These are phyloP conservation scores for Dissostichus mawsoni DNA, from an alignment of 2,113 vertebrate genomes.

Conservation along the genomic window DNA sequence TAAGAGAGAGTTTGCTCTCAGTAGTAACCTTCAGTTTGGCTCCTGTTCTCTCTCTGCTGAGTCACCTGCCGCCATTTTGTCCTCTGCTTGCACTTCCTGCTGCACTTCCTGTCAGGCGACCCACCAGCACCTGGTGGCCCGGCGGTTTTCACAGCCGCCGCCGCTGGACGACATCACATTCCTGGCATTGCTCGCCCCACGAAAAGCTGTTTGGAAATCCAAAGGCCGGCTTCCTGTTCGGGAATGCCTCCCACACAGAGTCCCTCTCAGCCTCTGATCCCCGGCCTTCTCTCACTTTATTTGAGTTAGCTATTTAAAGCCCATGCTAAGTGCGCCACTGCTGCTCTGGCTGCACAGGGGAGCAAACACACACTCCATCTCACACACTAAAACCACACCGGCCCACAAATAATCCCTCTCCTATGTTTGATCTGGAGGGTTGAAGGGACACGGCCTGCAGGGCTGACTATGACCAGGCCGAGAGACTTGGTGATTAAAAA, in stretches of 20 bases:
- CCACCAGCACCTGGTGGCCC: constrained; percentile 56
- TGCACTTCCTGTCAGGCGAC: constrained; percentile 64
- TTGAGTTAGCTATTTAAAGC: constrained; percentile 82
- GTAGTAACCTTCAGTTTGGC: background rate
- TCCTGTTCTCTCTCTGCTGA: constrained; percentile 50
- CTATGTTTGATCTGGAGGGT: constrained; percentile 73
- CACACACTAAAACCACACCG: constrained; percentile 65
- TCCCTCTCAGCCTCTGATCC: constrained; percentile 76
- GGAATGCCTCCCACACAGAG: constrained; percentile 78
- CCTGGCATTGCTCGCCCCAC: constrained; percentile 72
- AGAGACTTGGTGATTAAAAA: constrained; percentile 6
- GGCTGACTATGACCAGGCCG: constrained; percentile 15
- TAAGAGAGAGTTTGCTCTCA: constrained; percentile 9
- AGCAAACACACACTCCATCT: constrained; percentile 63
- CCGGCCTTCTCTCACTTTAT: constrained; percentile 74
- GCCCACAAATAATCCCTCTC: constrained; percentile 71
- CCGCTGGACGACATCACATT: constrained; percentile 72
- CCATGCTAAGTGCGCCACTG: constrained; percentile 65
- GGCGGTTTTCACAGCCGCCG: constrained; percentile 55
- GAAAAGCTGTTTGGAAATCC: constrained; percentile 70
- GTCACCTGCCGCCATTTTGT: constrained; percentile 75
- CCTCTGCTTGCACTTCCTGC: constrained; percentile 63
- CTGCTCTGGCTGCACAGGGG: constrained; percentile 48
- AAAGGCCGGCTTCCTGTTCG: constrained; percentile 72
- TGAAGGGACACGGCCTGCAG: constrained; percentile 49